Evolutionary conservation across 2,113 vertebrate species (phyloP), one percentile per base, ranked within the genome.

Genomic region (Sebastes schlegelii): DNA sequence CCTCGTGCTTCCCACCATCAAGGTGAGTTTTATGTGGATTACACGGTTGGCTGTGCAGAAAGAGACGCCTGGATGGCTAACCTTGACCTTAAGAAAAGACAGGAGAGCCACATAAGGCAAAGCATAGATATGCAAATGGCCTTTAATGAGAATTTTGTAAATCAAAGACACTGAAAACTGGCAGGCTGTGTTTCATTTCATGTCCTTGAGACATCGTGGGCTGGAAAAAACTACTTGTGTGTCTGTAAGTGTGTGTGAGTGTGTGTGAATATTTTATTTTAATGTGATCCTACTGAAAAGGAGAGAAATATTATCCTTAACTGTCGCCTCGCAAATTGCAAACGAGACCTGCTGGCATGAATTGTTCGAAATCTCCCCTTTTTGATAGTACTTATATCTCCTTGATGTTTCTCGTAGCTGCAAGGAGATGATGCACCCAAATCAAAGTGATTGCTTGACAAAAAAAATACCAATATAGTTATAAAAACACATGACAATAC

Each of bases 1-100:
- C 57, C 96, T 96, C 13, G 97, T 97, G 54, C 95, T 99, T 66
- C 97, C 96, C 61, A 99, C 98, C 73, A 97, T 98, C 91, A 99
- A 99, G 97, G 98, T 99, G 77, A 84, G 87, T 70, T 66, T 84
- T 55, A 26, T 82, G 66, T 71, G 9, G 6, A 60, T 76, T 21
- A 60, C 46, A 13, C 13, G 23, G 63, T 70, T 67, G 23, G 48
- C 23, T 6, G 13, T 66, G n/a, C 46, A n/a, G 42, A n/a, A 42
- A 45, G 49, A 79, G 42, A 62, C 34, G 43, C 13, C 17, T 63
- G 43, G 46, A 10, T 61, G 21, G 52, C 8, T 80, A 23, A 77
- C 61, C 23, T 4, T 61, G 60, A 80, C 72, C 79, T 89, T 78
- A 65, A 57, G 62, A 74, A 81, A 52, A 58, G 48, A 75, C 57